These are phyloP conservation scores for Aelia acuminata DNA, from an alignment of 2,888 invertebrate genomes.

Conservation along the genomic window DNA sequence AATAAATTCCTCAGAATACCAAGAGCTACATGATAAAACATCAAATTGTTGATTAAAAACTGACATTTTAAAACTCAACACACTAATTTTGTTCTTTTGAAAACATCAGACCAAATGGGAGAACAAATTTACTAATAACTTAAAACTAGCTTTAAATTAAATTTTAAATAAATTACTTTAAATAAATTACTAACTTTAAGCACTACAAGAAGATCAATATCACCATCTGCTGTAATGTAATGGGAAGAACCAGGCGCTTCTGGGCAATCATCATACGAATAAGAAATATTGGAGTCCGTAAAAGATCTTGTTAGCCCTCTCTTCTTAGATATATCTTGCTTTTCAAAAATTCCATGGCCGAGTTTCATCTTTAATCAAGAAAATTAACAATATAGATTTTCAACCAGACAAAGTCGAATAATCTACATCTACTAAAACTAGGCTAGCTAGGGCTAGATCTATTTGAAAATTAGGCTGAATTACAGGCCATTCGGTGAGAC, in stretches of 20 bases:
- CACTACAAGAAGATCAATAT: conserved; percentile 91
- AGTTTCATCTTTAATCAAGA: conserved; percentile 68
- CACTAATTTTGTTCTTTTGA: background rate
- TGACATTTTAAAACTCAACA: background rate
- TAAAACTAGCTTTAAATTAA: too few relatives aligned
- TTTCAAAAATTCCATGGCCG: conserved; percentile 70
- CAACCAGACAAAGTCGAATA: background rate
- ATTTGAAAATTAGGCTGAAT: conserved; percentile 55
- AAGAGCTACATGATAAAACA: background rate
- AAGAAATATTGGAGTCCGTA: conserved; percentile 93
- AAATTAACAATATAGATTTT: background rate
- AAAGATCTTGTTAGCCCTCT: conserved; percentile 86
- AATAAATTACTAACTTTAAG: conserved; percentile 78
- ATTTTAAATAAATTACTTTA: too few relatives aligned
- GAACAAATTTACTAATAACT: background rate
- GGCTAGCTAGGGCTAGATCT: conserved; percentile 55
- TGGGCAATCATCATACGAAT: conserved; percentile 86
- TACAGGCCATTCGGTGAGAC: conserved; percentile 59
- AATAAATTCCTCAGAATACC: too few relatives aligned
- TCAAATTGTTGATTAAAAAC: background rate
- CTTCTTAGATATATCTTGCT: conserved; percentile 77
- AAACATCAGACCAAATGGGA: background rate
- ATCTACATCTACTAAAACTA: conserved; percentile 42
- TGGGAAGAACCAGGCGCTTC: conserved; percentile 90
- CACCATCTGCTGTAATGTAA: conserved; percentile 96